Evolutionary conservation across 2,113 vertebrate species (phyloP).

Genomic region (Poeciliopsis retropinna): DNA sequence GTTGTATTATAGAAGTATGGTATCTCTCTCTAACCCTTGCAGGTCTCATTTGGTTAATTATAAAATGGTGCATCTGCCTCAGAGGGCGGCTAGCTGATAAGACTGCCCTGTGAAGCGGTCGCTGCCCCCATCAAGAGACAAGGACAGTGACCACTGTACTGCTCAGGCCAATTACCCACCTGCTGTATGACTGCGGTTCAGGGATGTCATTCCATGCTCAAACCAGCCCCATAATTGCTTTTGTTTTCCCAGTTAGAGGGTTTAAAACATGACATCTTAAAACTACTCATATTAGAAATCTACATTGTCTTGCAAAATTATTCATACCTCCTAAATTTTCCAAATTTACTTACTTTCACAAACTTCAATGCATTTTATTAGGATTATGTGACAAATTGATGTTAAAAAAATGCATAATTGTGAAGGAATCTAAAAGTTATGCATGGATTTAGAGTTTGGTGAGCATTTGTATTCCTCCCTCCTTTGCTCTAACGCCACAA

Average conservation of each 20-base stretch:
- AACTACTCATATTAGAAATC: constrained; percentile 45
- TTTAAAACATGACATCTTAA: constrained; percentile 58
- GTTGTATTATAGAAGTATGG: constrained; percentile 20
- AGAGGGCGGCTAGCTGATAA: constrained; percentile 52
- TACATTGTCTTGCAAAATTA: background rate
- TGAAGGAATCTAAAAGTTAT: background rate
- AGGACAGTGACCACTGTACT: constrained; percentile 55
- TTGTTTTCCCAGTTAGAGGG: constrained; percentile 59
- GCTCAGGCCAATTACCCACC: constrained; percentile 74
- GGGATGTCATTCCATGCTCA: constrained; percentile 65
- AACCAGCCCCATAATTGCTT: constrained; percentile 55
- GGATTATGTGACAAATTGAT: background rate
- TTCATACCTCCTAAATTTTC: background rate
- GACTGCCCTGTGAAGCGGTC: constrained; percentile 38
- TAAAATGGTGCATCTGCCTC: constrained; percentile 61
- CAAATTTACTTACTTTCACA: background rate
- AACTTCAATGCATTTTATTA: background rate
- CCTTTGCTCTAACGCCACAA: background rate
- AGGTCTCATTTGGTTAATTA: constrained; percentile 67
- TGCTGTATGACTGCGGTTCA: constrained; percentile 61
- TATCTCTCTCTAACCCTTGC: constrained; percentile 28
- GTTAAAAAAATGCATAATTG: background rate
- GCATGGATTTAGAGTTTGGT: background rate
- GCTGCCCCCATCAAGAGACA: constrained; percentile 56
- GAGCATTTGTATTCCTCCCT: background rate